Evolutionary conservation across 2,888 invertebrate genomes (phyloP).

Genomic region (Sepioteuthis lessoniana): DNA sequence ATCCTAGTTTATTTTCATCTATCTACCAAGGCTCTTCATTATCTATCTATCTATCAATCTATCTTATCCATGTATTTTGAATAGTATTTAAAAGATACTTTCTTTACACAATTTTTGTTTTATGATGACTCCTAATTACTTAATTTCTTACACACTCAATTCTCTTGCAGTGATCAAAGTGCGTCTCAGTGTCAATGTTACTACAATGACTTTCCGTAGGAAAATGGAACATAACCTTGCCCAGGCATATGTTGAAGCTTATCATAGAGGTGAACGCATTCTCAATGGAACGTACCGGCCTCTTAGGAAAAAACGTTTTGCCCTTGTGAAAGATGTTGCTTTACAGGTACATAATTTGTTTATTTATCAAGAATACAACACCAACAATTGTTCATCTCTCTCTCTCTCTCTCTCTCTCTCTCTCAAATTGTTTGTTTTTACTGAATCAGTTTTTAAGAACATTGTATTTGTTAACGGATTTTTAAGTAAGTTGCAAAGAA

Average conservation of each 20-base stretch:
- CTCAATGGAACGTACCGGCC: constrained; percentile 41
- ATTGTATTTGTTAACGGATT: no score
- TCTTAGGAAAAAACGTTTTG: constrained; percentile 36
- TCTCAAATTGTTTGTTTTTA: background rate
- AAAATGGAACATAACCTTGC: background rate
- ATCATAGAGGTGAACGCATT: constrained; percentile 35
- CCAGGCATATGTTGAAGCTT: background rate
- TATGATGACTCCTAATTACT: no score
- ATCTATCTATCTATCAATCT: no score
- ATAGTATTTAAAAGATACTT: no score
- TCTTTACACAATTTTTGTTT: no score
- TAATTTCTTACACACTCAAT: background rate
- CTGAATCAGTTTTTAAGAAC: no score
- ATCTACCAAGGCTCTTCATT: no score
- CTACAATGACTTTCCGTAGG: background rate
- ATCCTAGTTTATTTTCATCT: no score
- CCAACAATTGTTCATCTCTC: background rate
- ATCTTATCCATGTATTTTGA: no score
- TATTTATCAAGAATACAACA: background rate
- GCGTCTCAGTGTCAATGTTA: background rate
- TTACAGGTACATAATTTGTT: background rate
- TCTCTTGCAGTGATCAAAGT: constrained; percentile 35
- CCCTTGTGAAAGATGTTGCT: constrained; percentile 25
- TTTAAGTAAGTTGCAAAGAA: no score
- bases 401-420: background rate